These are phyloP conservation scores for Cabera pusaria DNA, from an alignment of 2,888 invertebrate genomes.

Conservation along the genomic window DNA sequence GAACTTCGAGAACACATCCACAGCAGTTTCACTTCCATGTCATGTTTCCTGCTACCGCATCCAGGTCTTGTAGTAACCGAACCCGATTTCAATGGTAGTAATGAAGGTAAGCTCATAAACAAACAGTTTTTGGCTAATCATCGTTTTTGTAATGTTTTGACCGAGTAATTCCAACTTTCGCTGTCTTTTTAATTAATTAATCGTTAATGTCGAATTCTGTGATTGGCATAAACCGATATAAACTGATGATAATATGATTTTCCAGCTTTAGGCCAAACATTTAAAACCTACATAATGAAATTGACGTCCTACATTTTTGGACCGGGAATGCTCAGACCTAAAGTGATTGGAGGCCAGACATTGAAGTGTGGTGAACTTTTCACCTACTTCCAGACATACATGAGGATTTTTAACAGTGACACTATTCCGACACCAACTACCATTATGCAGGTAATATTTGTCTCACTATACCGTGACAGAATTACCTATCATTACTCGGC, in stretches of 20 bases:
- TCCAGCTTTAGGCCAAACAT: constrained; percentile 10
- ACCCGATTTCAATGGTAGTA: constrained; percentile 8
- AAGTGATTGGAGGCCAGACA: constrained; percentile 12
- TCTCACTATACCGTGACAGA: no score
- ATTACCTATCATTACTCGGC: no score
- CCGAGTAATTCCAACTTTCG: no score
- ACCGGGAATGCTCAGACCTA: constrained; percentile 8
- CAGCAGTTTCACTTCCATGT: constrained; percentile 14
- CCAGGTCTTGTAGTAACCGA: constrained; percentile 6
- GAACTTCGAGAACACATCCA: constrained; percentile 16
- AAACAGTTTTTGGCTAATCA: no score
- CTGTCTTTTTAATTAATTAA: no score
- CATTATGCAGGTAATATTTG: constrained; percentile 15
- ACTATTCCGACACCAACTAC: constrained; percentile 9
- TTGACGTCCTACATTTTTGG: constrained; percentile 14
- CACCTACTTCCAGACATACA: constrained; percentile 16
- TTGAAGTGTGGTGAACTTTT: constrained; percentile 14
- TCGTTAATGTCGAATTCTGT: no score
- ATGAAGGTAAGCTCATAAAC: no score
- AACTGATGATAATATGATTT: no score
- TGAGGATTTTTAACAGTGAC: constrained; percentile 22
- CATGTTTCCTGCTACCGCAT: constrained; percentile 25
- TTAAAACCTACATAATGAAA: constrained; percentile 5
- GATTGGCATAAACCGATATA: no score
- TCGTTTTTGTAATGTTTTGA: no score